A percentile compares a stretch with the other conserved stretches of the same genome.
Evolutionary conservation across 2,888 invertebrate species (phyloP).

Genomic region (Polydrusus cervinus): DNA sequence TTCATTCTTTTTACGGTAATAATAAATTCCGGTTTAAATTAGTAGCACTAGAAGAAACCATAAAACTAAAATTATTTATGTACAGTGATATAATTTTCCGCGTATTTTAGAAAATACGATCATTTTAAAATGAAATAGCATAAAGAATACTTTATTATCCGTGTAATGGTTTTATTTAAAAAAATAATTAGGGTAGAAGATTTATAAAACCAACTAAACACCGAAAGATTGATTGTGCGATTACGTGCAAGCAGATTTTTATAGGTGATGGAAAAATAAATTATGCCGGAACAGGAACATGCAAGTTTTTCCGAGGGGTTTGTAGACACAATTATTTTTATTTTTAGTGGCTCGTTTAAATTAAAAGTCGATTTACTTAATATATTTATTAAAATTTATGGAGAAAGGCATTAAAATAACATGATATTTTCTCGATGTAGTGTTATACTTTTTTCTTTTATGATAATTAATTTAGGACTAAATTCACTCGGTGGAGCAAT

Average conservation of each 20-base stretch:
- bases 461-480: no score
- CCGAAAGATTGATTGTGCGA: slow-evolving; percentile 3
- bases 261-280: slow-evolving; percentile 13
- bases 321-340: background rate
- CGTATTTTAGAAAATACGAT: background rate
- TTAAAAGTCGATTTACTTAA: background rate
- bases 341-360: background rate
- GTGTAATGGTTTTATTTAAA: background rate
- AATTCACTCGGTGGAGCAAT: no score
- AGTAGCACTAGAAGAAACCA: no score
- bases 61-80: no score
- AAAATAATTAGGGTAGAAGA: background rate
- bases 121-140: background rate
- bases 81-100: no score
- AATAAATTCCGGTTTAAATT: no score
- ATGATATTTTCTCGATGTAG: no score
- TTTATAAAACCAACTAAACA: slow-evolving; percentile 6
- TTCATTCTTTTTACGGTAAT: no score
- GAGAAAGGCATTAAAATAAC: no score
- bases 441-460: no score
- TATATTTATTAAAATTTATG: no score
- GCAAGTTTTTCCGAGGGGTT: slow-evolving; percentile 9
- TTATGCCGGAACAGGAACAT: slow-evolving; percentile 1
- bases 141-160: background rate
- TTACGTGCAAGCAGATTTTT: slow-evolving; percentile 1